Base-by-base conservation (phyloP, 2,797 vertebrate species). In the Chelon labrosus region DNA sequence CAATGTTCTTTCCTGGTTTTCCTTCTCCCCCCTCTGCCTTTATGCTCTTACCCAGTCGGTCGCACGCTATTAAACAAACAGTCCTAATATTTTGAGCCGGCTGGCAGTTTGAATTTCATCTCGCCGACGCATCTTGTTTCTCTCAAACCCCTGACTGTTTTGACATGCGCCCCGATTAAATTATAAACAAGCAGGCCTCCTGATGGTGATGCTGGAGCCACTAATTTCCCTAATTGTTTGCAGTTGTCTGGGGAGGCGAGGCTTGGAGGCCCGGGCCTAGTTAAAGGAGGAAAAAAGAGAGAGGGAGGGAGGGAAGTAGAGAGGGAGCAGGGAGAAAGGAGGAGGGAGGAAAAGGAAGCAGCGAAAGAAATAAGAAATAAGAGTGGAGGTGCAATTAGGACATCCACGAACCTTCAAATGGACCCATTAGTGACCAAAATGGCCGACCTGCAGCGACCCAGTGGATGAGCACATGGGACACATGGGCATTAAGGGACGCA, bases 141-240 rank as follows among this genome's bases (percentile, higher is more conserved):
- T 98, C 98, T 99, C 98, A 99, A 98, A 96, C 95, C 31, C 93
- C 96, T 96, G 98, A 98, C 97, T 99, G 98, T 99, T 99, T 99
- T 99, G 98, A 99, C 98, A 99, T 99, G 98, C 97, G 96, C 95
- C 97, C 96, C 97, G 97, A 99, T 99, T 99, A 99, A 98, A 99
- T 99, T 99, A 99, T 99, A 99, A 99, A 99, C 98, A 99, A 99
- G 97, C 97, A 98, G 97, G 97, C 97, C 97, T 97, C 97, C 96
- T 98, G 97, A 99, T 99, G 98, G 97, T 98, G 97, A 97, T 97
- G 97, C 96, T 98, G 98, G 98, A 99, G 98, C 98, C 98, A 98
- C 98, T 99, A 97, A 99, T 99, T 99, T 98, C 95, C 97, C 97
- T 99, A 99, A 99, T 99, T 99, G 98, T 99, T 99, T 99, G 98